Base-by-base conservation (phyloP, 1,140 invertebrate genomes). In the Drosophila pseudoobscura region DNA sequence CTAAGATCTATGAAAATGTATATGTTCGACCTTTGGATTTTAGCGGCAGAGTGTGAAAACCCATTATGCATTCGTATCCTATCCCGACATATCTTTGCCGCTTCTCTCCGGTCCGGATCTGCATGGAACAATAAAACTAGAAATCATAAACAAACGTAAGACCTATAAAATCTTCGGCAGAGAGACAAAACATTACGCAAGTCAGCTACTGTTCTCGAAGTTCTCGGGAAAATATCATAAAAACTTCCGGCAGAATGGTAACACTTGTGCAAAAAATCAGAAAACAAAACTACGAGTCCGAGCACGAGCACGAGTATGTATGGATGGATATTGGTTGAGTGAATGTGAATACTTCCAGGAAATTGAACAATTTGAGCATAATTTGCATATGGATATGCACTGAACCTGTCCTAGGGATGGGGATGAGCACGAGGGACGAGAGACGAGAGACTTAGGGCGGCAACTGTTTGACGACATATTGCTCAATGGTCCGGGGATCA, bases 391-490 rank as follows among this genome's bases (percentile, higher is more conserved):
- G 75, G 31, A 35, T 35, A 11, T 35, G 9, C 62, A 50, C 45
- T 50, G 60, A 52, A 39, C 68, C 58, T 49, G 55, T 55, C 49
- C 46, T 15, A 17, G 29, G 29, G 13, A 26, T 26, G 24, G 62
- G 35, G 62, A 68, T 56, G 65, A 68, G 51, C 64, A 65, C 64
- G 43, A 50, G 56, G 11, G 31, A 50, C 71, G 20, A 20, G 20
- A 2, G 20, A 64, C 64, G 41, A 50, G 56, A 3, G 44, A 53
- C 71, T 79, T 78, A 88, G 53, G 78, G 84, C 83, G 83, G 83
- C 84, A 83, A 88, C 75, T 87, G 83, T 87, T 87, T 87, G 83
- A 88, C 84, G 75, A 87, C 84, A 87, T 71, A 87, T 87, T 87
- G 83, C 84, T 88, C 83, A 87, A 87, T 87, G 83, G 80, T 43